Base-by-base conservation (phyloP, 2,888 invertebrate genomes). In the Carcina quercana region DNA sequence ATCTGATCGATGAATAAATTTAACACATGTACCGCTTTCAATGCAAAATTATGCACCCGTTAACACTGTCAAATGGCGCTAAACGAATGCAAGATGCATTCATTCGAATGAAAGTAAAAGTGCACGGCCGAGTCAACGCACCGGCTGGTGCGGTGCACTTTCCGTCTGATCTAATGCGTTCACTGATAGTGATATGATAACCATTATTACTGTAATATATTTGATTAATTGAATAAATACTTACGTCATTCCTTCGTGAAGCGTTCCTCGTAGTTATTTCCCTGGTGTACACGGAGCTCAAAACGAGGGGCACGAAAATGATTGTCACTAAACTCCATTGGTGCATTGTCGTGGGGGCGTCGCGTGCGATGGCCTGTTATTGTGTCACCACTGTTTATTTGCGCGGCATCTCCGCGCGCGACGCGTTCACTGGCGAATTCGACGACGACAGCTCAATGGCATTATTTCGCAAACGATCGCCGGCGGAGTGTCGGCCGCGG, bases 401-500 rank as follows among this genome's bases (percentile, higher is more conserved):
- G 66, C 65, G 69, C 73, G 74, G 60, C 82, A 82, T 80, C 66
- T 72, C 74, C 59, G 62, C 62, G 54, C 53, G 44, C 60, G 40
- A 54, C 63, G 62, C 64, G 67, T 43, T 68, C 65, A 74, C 69
- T 72, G 67, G 55, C 68, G 55, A 68, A 60, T 71, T 71, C 54
- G 68, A 61, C 54, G 65, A 56, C 59, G 57, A 59, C 59, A 53
- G 59, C 62, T 60, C 66, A 67, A 65, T 66, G 72, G 67, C 79
- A 80, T 79, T 72, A 67, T 75, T 76, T 76, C 74, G 78, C 78
- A 70, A 78, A 69, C 65, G 59, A 60, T 61, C 64, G 65, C 68
- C 58, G 71, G 72, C 71, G 73, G 73, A 71, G 68, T 71, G 73
- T 67, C 75, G 80, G 73, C 76, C 73, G 68, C 75, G 71, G 70